A percentile compares a stretch with the other conserved stretches of the same genome.
These are phyloP conservation scores for Alloscopus bannaensis DNA, from an alignment of 2,888 invertebrate genomes.

Conservation along the genomic window DNA sequence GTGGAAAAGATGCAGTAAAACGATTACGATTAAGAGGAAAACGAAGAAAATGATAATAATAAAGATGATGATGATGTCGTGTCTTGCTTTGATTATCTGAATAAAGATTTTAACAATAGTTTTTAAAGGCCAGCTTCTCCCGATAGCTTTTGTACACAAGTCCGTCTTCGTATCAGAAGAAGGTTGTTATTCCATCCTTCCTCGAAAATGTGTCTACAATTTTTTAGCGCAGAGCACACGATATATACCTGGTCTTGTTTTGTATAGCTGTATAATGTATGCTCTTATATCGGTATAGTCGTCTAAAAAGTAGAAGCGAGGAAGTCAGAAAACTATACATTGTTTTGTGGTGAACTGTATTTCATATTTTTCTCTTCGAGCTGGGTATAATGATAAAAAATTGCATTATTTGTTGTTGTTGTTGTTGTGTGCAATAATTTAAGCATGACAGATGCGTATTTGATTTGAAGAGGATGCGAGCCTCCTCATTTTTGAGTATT, in stretches of 20 bases:
- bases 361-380: too few species aligned
- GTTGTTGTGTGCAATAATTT: conserved; percentile 48
- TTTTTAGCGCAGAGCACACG: too few species aligned
- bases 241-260: too few species aligned
- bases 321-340: conserved; percentile 20
- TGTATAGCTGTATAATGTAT: too few species aligned
- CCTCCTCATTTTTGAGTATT: conserved; percentile 53
- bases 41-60: conserved; percentile 64
- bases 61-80: conserved; percentile 63
- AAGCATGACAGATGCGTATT: conserved; percentile 59
- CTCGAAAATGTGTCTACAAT: too few species aligned
- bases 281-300: not conserved
- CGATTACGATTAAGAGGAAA: conserved; percentile 62
- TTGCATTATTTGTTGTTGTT: conserved; percentile 38
- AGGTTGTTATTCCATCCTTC: too few species aligned
- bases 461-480: conserved; percentile 57
- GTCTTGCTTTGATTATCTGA: conserved; percentile 63
- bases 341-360: conserved; percentile 40
- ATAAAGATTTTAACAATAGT: too few species aligned
- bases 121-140: too few species aligned
- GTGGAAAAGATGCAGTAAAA: conserved; percentile 32
- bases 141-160: too few species aligned
- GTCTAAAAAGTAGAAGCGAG: not conserved
- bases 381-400: conserved; percentile 55
- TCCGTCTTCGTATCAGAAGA: too few species aligned